Base-by-base conservation (phyloP, 2,113 vertebrate genomes). In the Microcebus ravelobensis region DNA sequence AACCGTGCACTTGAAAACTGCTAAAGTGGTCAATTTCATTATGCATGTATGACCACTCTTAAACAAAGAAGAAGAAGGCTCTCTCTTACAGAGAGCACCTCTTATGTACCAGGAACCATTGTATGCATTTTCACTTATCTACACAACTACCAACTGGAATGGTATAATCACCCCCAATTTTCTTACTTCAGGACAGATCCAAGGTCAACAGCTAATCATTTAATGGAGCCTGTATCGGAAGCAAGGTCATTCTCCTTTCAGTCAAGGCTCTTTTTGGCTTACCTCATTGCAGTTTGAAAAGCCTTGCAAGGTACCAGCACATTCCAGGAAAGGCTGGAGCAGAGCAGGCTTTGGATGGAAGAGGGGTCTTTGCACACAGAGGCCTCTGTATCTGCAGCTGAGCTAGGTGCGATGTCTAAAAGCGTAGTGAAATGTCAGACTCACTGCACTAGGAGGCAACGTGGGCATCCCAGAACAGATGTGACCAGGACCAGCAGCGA, bases 341-440 rank as follows among this genome's bases (percentile, higher is more conserved):
- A 23, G 31, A 45, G 10, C 25, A 91, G 52, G 0, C 34, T 8
- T 31, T 71, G 61, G 15, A 7, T 85, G 9, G 36, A 36, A n/a
- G 73, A 76, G 59, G 31, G 70, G 2, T 10, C 17, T 1, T 12
- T 17, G 31, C 18, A 25, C 52, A 6, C 6, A 13, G 31, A 34
- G 42, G 45, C 3, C 13, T 82, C 8, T 5, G 0, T 4, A 50
- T 55, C 42, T 8, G 36, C 50, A 45, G 0, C 2, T 12, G 45
- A 36, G 6, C 10, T 21, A 27, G 14, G 6, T 31, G 91, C 79
- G 34, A 13, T 50, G 23, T 87, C 21, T 57, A 5, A 25, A 63
- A 82, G 45, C 5, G 74, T 7, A 31, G 31, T 9, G 50, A 61
- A n/a, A 9, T 83, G 80, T 55, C 20, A 63, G 57, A 84, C 23